Evolutionary conservation across 30 jellyfish, hydroid and myxozoan genomes (phyloP), one percentile per base, ranked within the genome.

Genomic region (Pelagia noctiluca): DNA sequence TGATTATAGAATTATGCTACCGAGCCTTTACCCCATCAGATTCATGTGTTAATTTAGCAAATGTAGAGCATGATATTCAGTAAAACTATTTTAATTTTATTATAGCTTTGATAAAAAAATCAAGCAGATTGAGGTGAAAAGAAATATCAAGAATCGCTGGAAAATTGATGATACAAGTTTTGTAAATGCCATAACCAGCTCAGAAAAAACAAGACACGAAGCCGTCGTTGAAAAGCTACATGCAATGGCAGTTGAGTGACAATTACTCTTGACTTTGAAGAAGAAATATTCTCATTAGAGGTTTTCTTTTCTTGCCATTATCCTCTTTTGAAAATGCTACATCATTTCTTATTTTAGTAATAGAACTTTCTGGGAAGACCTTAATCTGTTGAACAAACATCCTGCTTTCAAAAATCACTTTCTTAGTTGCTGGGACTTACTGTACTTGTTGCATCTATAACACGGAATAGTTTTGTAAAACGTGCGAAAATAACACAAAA

Each of bases 201-300:
- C 24, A 0, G 71, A 72, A 28, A 36, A 19, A 0, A 50, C 2
- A 28, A 38, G 24, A 29, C 1, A 50, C 0, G 71, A 72, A 0
- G 0, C 49, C 0, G 4, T 72, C 24, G 28, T 72, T 38, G 50
- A 72, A 30, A 37, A 37, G 3, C 71, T 72, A 1, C 84, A 42
- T 29, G 5, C 84, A 0, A 1, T 72, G 16, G 16, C 84, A 2
- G 84, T 72, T 10, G 84, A 72, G 12, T 50, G 84, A 8, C 84
- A 72, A 2, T 23, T 72, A 7, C 84, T 38, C 25, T 23, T 72
- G 0, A 72, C 48, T 69, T 50, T 72, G 22, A 72, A 72, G 13
- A 71, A 72, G 12, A 1, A 71, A 72, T 72, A 72, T 46, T 72
- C 84, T 0, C 25, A 65, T 69, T n/a, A 42, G 57, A 5, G 16